Conservation (phyloP, 2,888 invertebrate genomes). For the Aricia artaxerxes region DNA sequence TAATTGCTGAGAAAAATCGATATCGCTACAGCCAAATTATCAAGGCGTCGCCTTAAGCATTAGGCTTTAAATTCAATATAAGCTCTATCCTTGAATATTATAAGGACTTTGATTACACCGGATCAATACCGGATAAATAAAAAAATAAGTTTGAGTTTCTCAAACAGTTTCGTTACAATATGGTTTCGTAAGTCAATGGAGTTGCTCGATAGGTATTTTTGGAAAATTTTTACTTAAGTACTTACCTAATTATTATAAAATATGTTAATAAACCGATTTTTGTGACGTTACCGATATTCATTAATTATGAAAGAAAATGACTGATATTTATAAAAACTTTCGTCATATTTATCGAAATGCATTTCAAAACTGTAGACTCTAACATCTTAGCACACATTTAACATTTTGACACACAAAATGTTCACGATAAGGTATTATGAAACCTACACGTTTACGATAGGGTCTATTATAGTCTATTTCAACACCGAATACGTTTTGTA, state of each 20-base stretch:
- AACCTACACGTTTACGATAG: not conserved
- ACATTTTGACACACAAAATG: conserved; percentile 22
- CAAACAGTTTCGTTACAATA: no score
- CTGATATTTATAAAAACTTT: not conserved
- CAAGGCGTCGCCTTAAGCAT: no score
- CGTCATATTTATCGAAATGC: not conserved
- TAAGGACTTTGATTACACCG: no score
- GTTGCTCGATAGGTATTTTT: not conserved
- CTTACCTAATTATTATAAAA: not conserved
- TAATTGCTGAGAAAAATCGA: no score
- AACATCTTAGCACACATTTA: conserved; percentile 19
- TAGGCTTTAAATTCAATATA: no score
- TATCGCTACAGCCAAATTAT: no score
- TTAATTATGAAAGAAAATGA: not conserved
- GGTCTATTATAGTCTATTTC: conserved; percentile 29
- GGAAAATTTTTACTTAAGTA: not conserved
- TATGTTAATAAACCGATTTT: not conserved
- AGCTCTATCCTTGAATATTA: no score
- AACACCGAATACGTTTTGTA: conserved; percentile 42
- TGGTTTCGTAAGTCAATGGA: no score
- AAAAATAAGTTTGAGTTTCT: no score
- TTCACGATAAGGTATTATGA: conserved; percentile 8
- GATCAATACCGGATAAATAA: no score
- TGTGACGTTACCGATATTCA: not conserved
- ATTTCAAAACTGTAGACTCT: not conserved